phyloP scores from a whole-genome alignment of 2,797 vertebrate species.

The Bradypus variegatus region DNA sequence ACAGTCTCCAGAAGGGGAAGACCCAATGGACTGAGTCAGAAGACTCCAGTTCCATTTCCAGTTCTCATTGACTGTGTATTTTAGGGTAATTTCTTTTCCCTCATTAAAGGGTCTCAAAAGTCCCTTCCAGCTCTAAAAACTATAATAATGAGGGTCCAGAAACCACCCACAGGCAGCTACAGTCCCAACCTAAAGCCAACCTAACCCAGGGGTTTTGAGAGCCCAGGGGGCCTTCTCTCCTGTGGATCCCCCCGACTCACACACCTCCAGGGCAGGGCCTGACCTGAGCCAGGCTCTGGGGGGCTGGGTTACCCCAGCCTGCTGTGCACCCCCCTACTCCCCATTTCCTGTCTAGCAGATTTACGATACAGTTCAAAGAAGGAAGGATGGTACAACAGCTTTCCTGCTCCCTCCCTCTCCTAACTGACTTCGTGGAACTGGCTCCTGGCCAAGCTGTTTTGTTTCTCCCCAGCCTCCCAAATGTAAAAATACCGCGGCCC shows the following conservation, averaged over 20 bases:
- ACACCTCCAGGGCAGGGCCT: neutral
- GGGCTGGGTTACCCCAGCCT: neutral
- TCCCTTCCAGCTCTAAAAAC: neutral
- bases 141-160: neutral
- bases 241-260: neutral
- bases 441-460: slow-evolving; percentile 40
- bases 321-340: neutral
- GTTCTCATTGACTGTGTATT: neutral
- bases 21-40: neutral
- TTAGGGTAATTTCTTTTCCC: neutral
- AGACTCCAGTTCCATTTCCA: neutral
- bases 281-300: neutral
- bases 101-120: neutral
- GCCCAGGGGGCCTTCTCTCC: neutral
- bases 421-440: slow-evolving; percentile 38
- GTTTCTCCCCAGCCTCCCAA: slow-evolving; percentile 24
- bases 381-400: slow-evolving; percentile 27
- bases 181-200: neutral
- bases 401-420: slow-evolving; percentile 44
- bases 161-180: neutral
- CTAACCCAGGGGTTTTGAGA: neutral
- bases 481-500: slow-evolving; percentile 51
- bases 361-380: slow-evolving; percentile 43
- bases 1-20: neutral
- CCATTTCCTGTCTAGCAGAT: slow-evolving; percentile 39